Conservation (phyloP, 2,888 invertebrate genomes). For the Embidobia sp. region DNA sequence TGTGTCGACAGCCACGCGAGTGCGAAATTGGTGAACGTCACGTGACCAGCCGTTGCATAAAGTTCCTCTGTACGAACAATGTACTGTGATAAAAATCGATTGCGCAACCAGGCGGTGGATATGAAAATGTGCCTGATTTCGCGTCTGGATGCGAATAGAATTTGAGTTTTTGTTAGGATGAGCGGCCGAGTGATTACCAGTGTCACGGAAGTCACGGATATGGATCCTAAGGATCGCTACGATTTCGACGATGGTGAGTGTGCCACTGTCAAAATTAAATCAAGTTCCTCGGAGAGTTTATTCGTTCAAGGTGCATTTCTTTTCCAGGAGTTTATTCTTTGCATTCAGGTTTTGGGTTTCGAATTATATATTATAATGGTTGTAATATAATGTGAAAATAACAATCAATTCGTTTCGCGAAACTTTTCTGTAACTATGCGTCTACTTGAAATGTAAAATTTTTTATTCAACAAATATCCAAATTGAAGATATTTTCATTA, state of each 20-base stretch:
- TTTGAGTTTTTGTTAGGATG: constrained; percentile 66
- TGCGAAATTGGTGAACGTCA: constrained; percentile 33
- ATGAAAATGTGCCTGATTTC: constrained; percentile 51
- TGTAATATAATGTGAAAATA: too few species aligned
- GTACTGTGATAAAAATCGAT: constrained; percentile 57
- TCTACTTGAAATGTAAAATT: too few species aligned
- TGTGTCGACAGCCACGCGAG: constrained; percentile 4
- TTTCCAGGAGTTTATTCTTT: too few species aligned
- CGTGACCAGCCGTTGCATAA: constrained; percentile 51
- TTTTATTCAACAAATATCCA: too few species aligned
- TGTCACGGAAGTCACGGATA: constrained; percentile 74
- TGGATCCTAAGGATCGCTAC: constrained; percentile 79
- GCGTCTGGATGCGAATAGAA: constrained; percentile 26
- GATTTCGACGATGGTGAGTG: constrained; percentile 76
- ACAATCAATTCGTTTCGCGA: too few species aligned
- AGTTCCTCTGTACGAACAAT: constrained; percentile 53
- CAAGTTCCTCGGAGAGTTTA: too few species aligned
- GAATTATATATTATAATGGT: too few species aligned
- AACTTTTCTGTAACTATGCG: too few species aligned
- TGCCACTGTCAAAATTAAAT: too few species aligned
- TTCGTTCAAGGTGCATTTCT: too few species aligned
- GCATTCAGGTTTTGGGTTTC: too few species aligned
- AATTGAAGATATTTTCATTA: too few species aligned
- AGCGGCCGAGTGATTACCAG: constrained; percentile 71
- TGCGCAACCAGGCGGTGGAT: constrained; percentile 36